Conservation (phyloP, 1,140 invertebrate genomes). For the Drosophila leontia region DNA sequence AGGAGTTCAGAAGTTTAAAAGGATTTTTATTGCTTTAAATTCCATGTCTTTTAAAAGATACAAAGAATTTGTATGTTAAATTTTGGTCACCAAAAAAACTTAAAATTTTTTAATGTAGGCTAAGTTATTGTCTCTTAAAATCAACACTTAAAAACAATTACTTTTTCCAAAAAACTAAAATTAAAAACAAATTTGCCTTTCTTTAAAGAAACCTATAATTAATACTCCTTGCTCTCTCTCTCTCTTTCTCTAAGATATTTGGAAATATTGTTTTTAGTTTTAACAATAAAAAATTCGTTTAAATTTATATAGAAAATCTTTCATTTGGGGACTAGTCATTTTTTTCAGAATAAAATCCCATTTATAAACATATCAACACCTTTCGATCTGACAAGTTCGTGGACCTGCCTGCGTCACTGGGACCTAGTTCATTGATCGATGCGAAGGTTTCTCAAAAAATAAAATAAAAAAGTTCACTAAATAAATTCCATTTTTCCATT, state of each 20-base stretch:
- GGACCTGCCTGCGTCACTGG: conserved; percentile 37
- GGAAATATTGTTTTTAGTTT: neutral
- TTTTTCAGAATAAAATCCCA: neutral
- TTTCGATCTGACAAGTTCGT: conserved; percentile 41
- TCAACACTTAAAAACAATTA: neutral
- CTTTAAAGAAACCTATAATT: neutral
- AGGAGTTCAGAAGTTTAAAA: too few relatives aligned
- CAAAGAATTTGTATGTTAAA: too few relatives aligned
- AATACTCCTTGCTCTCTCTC: neutral
- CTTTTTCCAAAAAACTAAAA: neutral
- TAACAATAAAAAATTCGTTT: neutral
- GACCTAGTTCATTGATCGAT: conserved; percentile 60
- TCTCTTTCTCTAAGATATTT: neutral
- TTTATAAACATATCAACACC: conserved; percentile 4
- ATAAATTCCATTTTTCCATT: conserved; percentile 63
- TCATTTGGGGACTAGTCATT: too few relatives aligned
- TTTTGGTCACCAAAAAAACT: neutral
- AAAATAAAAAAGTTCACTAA: conserved; percentile 28
- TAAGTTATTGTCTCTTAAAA: neutral
- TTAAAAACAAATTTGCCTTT: neutral
- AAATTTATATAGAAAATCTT: neutral
- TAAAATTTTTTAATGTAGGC: neutral
- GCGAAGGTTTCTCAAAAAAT: conserved; percentile 50
- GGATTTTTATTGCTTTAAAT: too few relatives aligned
- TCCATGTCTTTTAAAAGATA: too few relatives aligned